These are phyloP conservation scores for Thysanoteuthis rhombus DNA, from an alignment of 2,888 invertebrate species.

Conservation along the genomic window DNA sequence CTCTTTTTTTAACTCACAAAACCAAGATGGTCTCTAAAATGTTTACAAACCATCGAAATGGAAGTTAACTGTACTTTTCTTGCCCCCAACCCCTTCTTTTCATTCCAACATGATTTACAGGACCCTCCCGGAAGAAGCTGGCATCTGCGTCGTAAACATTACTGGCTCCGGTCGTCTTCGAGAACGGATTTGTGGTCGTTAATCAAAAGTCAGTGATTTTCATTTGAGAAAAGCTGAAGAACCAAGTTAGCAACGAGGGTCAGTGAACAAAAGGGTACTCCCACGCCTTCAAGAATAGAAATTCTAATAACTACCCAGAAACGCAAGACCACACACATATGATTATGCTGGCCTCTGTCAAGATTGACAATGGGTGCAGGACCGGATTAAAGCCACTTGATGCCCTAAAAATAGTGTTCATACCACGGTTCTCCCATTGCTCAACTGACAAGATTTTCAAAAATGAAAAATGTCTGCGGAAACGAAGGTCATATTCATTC, in stretches of 20 bases:
- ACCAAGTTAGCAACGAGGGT: too few relatives aligned
- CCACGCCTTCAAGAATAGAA: neutral
- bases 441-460: too few relatives aligned
- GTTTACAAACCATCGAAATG: neutral
- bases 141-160: neutral
- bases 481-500: too few relatives aligned
- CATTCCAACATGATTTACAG: neutral
- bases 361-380: too few relatives aligned
- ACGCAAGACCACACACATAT: neutral
- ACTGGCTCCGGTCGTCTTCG: neutral
- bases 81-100: neutral
- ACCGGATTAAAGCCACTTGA: too few relatives aligned
- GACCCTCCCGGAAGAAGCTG: neutral
- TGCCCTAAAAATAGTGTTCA: too few relatives aligned
- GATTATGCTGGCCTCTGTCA: neutral
- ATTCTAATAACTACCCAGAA: neutral
- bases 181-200: neutral
- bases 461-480: too few relatives aligned
- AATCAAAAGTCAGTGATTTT: neutral
- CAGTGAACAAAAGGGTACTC: neutral
- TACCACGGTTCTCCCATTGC: too few relatives aligned
- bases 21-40: neutral
- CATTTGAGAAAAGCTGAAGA: neutral
- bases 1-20: neutral
- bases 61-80: neutral